A percentile compares a stretch with the other conserved stretches of the same genome.
Evolutionary conservation across 2,797 vertebrate genomes (phyloP).

Genomic region (Heterohyrax brucei): DNA sequence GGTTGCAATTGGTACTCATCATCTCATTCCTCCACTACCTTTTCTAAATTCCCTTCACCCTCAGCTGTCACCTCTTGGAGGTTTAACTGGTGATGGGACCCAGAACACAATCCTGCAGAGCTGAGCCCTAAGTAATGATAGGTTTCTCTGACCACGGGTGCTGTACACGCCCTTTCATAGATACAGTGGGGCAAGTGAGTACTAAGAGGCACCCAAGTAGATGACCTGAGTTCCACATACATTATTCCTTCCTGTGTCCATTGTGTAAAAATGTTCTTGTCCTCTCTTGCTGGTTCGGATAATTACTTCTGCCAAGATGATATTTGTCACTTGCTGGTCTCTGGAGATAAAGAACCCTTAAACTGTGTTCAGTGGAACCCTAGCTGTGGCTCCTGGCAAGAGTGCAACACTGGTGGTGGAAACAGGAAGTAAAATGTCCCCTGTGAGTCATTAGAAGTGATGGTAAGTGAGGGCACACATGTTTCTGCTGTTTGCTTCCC

Average conservation of each 20-base stretch:
- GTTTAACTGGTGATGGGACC: background rate
- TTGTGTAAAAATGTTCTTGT: background rate
- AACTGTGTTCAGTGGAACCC: background rate
- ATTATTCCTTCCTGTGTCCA: no score
- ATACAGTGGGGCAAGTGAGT: no score
- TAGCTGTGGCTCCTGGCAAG: background rate
- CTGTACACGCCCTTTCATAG: background rate
- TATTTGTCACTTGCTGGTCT: background rate
- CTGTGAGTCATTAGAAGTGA: background rate
- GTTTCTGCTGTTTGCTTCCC: background rate
- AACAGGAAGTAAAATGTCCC: background rate
- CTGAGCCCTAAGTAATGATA: background rate
- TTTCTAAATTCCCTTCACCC: no score
- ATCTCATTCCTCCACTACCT: background rate
- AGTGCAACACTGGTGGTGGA: background rate
- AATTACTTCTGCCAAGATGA: background rate
- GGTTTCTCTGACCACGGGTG: background rate
- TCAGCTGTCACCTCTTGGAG: background rate
- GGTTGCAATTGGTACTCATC: background rate
- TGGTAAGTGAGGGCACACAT: background rate
- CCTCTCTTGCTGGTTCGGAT: background rate
- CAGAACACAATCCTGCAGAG: background rate
- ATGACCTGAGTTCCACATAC: background rate
- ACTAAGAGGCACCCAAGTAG: background rate
- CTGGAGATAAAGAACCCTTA: background rate